Evolutionary conservation across 2,113 vertebrate species (phyloP).

Genomic region (Chrysemys picta): DNA sequence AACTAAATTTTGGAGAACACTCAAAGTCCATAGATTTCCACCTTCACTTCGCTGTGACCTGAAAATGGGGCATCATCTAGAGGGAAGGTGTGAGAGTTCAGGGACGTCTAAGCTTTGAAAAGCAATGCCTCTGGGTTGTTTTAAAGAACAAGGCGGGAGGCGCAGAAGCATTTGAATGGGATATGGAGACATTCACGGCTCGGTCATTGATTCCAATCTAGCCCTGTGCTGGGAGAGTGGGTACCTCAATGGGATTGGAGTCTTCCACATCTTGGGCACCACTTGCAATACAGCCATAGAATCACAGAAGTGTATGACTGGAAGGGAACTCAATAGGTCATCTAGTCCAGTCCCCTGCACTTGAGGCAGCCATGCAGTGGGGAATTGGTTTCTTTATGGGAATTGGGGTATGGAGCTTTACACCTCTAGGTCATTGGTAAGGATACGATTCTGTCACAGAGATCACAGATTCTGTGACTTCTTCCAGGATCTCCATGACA

Average conservation of each 20-base stretch:
- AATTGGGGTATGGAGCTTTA: background rate
- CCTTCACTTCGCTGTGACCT: background rate
- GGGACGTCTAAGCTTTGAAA: background rate
- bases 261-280: background rate
- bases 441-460: too few relatives aligned
- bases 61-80: background rate
- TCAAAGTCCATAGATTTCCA: background rate
- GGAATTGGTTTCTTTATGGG: background rate
- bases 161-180: background rate
- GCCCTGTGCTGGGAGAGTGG: background rate
- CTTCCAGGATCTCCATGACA: too few relatives aligned
- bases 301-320: background rate
- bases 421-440: background rate
- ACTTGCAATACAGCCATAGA: background rate
- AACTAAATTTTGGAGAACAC: background rate
- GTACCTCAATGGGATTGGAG: background rate
- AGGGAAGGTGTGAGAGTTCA: background rate
- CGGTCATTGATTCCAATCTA: background rate
- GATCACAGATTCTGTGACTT: too few relatives aligned
- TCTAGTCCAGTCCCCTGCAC: too few relatives aligned
- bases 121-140: background rate
- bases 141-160: background rate
- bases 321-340: background rate
- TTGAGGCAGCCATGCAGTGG: background rate
- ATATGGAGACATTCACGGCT: background rate